Evolutionary conservation across 2,888 invertebrate genomes (phyloP).

Genomic region (Zygaena filipendulae): DNA sequence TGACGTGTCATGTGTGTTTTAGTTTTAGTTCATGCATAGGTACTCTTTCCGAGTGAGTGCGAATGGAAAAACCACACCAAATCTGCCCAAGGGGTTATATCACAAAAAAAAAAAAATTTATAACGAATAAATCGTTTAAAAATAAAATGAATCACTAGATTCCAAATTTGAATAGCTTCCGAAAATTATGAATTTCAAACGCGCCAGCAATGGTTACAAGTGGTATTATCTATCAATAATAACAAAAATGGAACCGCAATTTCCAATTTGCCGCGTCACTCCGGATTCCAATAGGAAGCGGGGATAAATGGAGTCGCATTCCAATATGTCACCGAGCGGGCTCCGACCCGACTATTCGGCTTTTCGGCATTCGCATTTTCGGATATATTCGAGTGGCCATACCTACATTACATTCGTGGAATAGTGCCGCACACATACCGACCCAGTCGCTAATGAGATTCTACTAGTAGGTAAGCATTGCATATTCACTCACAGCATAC

Average conservation of each 20-base stretch:
- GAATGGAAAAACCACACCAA: slow-evolving; percentile 25
- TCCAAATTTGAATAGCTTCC: too few relatives aligned
- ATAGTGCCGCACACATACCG: slow-evolving; percentile 44
- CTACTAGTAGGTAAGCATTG: too few relatives aligned
- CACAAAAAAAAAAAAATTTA: too few relatives aligned
- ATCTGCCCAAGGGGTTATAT: slow-evolving; percentile 22
- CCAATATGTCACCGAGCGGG: slow-evolving; percentile 64
- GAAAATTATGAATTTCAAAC: too few relatives aligned
- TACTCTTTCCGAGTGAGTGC: too few relatives aligned
- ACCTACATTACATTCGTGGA: slow-evolving; percentile 46
- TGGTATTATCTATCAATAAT: slow-evolving; percentile 57
- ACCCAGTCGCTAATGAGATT: slow-evolving; percentile 46
- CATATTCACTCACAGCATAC: too few relatives aligned
- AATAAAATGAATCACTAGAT: too few relatives aligned
- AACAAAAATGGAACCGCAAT: slow-evolving; percentile 63
- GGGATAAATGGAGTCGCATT: slow-evolving; percentile 68
- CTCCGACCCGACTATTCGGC: slow-evolving; percentile 52
- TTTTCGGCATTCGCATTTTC: slow-evolving; percentile 43
- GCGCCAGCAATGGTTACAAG: slow-evolving; percentile 35
- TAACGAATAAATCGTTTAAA: too few relatives aligned
- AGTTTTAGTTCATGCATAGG: slow-evolving; percentile 16
- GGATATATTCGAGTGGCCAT: slow-evolving; percentile 36
- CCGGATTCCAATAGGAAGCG: slow-evolving; percentile 68
- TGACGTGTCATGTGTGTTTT: slow-evolving; percentile 54
- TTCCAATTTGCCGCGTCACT: slow-evolving; percentile 67